Percentiles rank a stretch among this genome's conserved stretches.
Evolutionary conservation across 2,113 vertebrate species (phyloP).

Genomic region (Steatornis caripensis): DNA sequence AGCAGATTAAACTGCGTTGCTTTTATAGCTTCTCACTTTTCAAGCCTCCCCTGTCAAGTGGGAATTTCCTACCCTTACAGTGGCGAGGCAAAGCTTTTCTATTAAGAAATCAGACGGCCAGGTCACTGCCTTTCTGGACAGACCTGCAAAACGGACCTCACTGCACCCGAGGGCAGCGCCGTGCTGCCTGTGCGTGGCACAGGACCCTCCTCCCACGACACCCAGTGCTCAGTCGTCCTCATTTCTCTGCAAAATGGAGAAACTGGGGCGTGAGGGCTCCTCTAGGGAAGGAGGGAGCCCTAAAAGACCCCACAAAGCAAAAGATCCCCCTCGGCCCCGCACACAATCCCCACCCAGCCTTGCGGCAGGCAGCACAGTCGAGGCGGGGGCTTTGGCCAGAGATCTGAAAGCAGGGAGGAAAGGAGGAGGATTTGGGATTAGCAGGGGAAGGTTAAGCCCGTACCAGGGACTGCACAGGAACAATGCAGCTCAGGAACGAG

Average conservation of each 20-base stretch:
- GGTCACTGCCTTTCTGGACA: not conserved
- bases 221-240: not conserved
- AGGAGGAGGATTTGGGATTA: not conserved
- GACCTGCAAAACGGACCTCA: not conserved
- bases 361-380: not conserved
- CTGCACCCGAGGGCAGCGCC: accelerated
- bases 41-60: not conserved
- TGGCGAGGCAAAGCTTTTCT: not conserved
- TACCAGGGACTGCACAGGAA: not conserved
- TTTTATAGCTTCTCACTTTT: not conserved
- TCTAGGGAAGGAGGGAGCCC: not conserved
- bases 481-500: not conserved
- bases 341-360: not conserved
- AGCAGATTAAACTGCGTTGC: not conserved
- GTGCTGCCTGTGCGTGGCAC: not conserved
- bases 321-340: accelerated
- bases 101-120: not conserved
- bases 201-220: not conserved
- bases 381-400: not conserved
- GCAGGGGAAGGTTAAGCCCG: not conserved
- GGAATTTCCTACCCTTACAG: not conserved
- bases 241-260: not conserved
- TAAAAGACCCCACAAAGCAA: not conserved
- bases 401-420: not conserved
- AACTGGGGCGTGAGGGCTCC: not conserved